Base-by-base conservation (phyloP, 2,797 vertebrate genomes). In the Tangara arthus region DNA sequence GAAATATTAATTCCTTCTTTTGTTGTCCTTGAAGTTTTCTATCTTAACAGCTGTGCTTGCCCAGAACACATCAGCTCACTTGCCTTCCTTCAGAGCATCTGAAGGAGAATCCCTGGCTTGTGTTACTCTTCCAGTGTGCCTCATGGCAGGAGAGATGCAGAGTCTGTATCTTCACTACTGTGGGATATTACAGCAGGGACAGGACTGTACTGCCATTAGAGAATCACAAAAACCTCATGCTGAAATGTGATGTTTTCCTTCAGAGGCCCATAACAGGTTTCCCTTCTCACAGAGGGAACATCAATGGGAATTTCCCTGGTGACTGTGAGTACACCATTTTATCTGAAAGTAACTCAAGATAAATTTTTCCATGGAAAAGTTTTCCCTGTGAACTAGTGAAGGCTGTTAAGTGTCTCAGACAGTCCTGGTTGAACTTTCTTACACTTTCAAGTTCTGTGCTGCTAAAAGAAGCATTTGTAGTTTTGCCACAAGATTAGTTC, bases 311-410 rank as follows among this genome's bases (percentile, higher is more conserved):
- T 91, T 94, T 87, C 66, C 60, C 46, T 11, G 9, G 32, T 56
- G 66, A 32, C 56, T 73, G 17, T 72, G 64, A 68, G 70, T 87
- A 52, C 78, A 90, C 39, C 30, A 26, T 32, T 79, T 87, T 89
- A 89, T 93, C 89, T 87, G 50, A 82, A 84, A 50, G 71, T 34
- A 84, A 80, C 52, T 93, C 12, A 42, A 82, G 84, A 89, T 73
- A 82, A 91, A 19, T 22, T 73, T 85, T 91, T 89, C 83, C 61
- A 52, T 76, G 56, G 59, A 78, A 86, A 78, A 81, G 9, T 56
- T 89, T 90, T 84, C 49, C 46, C 32, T 42, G 49, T 6, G n/a
- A 82, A 28, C 42, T 52, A 20, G 17, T 23, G 57, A 86, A 92
- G 65, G 42, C 61, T 91, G 42, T 35, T 41, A 78, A 91, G 53